Evolutionary conservation across 2,797 vertebrate genomes (phyloP).

Genomic region (Gadopsis bispinosus): DNA sequence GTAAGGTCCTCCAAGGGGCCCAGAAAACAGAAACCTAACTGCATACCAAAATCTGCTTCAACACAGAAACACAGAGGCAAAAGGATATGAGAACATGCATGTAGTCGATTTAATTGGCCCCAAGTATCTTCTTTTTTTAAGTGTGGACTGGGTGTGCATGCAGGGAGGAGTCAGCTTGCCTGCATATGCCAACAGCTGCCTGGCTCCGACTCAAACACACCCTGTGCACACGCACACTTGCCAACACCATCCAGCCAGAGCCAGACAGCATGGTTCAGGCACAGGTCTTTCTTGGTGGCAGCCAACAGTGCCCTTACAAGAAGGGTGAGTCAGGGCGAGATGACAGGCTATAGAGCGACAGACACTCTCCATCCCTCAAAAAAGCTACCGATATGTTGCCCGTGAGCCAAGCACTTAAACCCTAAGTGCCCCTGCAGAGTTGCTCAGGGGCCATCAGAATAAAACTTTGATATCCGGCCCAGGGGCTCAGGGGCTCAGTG

Average conservation of each 20-base stretch:
- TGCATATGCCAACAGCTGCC: conserved; percentile 39
- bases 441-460: background rate
- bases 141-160: conserved; percentile 4
- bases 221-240: conserved; percentile 28
- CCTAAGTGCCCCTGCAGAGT: background rate
- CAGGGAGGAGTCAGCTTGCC: conserved; percentile 34
- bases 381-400: conserved; percentile 20
- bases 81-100: background rate
- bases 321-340: conserved; percentile 7
- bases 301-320: conserved; percentile 27
- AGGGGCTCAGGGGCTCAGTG: background rate
- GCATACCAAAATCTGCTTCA: background rate
- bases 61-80: background rate
- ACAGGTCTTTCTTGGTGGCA: background rate
- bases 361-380: conserved; percentile 9
- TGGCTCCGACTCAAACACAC: conserved; percentile 46
- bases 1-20: too few relatives aligned
- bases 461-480: background rate
- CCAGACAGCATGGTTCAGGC: conserved; percentile 4
- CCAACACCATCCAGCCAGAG: conserved; percentile 14
- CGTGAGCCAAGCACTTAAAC: conserved; percentile 19
- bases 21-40: too few relatives aligned
- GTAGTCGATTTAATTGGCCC: background rate
- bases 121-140: conserved; percentile 4
- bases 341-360: background rate